Percentiles rank a stretch among this genome's conserved stretches.
phyloP scores from a whole-genome alignment of 2,888 invertebrate species.

The Lepidocyrtinus sp. region DNA sequence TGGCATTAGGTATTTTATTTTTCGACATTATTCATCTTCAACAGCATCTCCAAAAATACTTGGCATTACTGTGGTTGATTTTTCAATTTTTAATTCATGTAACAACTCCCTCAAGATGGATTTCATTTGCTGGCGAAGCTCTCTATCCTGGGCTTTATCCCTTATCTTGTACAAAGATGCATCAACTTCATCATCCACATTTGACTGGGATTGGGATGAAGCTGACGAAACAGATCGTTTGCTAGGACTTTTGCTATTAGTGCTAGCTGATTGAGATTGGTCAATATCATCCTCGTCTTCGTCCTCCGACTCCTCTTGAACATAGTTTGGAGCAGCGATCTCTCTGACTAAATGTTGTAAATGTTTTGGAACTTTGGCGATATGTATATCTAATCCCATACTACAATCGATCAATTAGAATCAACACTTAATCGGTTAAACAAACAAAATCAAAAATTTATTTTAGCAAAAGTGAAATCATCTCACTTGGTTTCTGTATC shows the following conservation, averaged over 20 bases:
- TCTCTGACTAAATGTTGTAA: conserved; percentile 37
- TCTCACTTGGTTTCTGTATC: conserved; percentile 30
- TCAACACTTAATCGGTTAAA: neutral
- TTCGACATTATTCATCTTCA: neutral
- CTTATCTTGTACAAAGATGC: neutral
- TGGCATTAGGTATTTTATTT: too few relatives aligned
- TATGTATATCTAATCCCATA: conserved; percentile 37
- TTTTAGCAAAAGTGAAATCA: neutral
- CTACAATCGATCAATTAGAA: neutral
- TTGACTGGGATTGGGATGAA: neutral
- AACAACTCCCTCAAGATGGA: conserved; percentile 24
- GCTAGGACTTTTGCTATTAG: too few relatives aligned
- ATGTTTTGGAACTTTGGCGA: conserved; percentile 26
- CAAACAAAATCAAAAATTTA: neutral
- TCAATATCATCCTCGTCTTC: neutral
- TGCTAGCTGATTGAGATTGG: neutral
- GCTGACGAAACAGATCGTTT: neutral
- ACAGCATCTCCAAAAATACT: neutral
- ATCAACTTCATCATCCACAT: neutral
- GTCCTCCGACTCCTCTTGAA: conserved; percentile 30
- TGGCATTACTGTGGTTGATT: too few relatives aligned
- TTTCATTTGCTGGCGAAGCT: conserved; percentile 24
- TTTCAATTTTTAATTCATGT: conserved; percentile 15
- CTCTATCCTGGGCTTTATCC: too few relatives aligned
- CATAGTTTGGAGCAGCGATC: conserved; percentile 23